Evolutionary conservation across 1,140 invertebrate genomes (phyloP), one percentile per base, ranked within the genome.

Genomic region (roundworm (Caenorhabditis elegans)): DNA sequence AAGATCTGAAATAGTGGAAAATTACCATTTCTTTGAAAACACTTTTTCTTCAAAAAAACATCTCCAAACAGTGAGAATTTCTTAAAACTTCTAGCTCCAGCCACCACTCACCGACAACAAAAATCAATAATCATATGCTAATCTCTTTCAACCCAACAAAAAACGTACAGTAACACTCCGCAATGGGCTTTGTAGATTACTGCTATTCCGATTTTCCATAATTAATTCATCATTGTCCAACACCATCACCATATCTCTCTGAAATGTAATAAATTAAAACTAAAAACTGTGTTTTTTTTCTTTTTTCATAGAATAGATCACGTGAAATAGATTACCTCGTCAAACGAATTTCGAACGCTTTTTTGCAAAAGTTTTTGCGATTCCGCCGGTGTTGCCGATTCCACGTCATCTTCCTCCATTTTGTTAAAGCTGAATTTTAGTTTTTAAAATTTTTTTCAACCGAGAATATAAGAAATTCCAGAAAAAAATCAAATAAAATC

Each of bases 101-200:
- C n/a, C n/a, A n/a, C n/a, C n/a, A n/a, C n/a, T n/a, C n/a, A n/a
- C n/a, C n/a, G n/a, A n/a, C n/a, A n/a, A n/a, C n/a, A n/a, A n/a
- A n/a, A n/a, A n/a, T n/a, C n/a, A n/a, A n/a, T n/a, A n/a, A n/a
- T n/a, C n/a, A n/a, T n/a, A n/a, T n/a, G n/a, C n/a, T n/a, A n/a
- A n/a, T n/a, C n/a, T n/a, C n/a, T n/a, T n/a, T n/a, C n/a, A n/a
- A n/a, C n/a, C n/a, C n/a, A n/a, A n/a, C n/a, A n/a, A n/a, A 49
- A 4, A 76, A 51, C 65, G 15, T 55, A 81, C 80, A 39, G 80
- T 76, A 15, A 81, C 80, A 81, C 65, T 76, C 1, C 80, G 26
- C 11, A 81, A 47, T 28, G 80, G 80, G 17, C 80, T 75, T 31
- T 81, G 80, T n/a, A 81, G 10, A 43, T 75, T 70, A 43, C 11